Percentiles rank a stretch among this genome's conserved stretches.
phyloP scores from a whole-genome alignment of 2,113 vertebrate genomes.

The Lophochroa leadbeateri region DNA sequence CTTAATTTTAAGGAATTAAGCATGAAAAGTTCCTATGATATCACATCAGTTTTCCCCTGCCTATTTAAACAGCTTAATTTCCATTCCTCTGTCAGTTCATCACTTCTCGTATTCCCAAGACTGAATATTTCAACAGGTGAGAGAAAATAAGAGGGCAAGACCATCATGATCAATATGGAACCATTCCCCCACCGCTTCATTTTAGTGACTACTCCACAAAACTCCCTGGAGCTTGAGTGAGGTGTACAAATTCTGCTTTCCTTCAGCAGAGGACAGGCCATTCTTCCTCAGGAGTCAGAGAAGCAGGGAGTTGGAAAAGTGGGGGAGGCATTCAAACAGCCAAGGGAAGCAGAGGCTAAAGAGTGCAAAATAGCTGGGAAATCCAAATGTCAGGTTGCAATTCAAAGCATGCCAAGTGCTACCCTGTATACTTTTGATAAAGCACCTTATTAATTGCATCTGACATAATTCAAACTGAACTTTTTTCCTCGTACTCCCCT shows the following conservation, averaged over 20 bases:
- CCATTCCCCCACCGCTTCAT: accelerated
- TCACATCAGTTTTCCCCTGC: neutral
- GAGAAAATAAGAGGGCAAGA: neutral
- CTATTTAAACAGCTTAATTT: neutral
- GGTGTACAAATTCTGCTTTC: neutral
- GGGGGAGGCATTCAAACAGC: neutral
- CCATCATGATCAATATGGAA: neutral
- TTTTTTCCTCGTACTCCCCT: neutral
- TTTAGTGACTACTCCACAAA: neutral
- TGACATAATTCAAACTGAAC: neutral
- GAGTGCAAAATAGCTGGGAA: neutral
- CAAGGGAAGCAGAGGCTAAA: neutral
- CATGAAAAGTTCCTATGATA: neutral
- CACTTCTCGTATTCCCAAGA: neutral
- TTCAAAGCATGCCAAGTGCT: neutral
- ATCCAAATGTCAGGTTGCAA: neutral
- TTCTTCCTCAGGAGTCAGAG: neutral
- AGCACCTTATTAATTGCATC: neutral
- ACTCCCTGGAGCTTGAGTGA: neutral
- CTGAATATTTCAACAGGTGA: neutral
- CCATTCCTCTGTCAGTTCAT: neutral
- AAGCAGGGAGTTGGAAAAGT: neutral
- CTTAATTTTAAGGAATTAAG: neutral
- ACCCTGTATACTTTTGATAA: neutral
- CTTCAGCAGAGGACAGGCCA: neutral